Evolutionary conservation across 1,140 invertebrate species (phyloP).

Genomic region (Babylonia areolata): DNA sequence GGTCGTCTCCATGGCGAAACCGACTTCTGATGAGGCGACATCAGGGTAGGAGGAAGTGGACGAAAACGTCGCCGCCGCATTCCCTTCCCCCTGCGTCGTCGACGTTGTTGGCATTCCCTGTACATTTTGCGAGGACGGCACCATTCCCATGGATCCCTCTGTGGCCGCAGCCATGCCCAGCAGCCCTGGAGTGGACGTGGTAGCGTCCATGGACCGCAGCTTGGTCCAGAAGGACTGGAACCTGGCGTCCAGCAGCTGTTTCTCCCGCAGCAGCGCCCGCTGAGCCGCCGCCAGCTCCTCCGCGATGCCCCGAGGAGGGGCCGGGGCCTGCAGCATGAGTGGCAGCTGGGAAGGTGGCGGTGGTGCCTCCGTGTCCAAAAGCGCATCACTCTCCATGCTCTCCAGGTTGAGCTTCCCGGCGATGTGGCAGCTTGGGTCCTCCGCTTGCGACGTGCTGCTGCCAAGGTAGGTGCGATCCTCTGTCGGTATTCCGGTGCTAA

Average conservation of each 20-base stretch:
- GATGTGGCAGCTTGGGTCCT: neutral
- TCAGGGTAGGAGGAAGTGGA: neutral
- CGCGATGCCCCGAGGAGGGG: conserved; percentile 40
- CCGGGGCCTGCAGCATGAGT: neutral
- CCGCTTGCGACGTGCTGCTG: neutral
- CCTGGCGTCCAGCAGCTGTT: conserved; percentile 50
- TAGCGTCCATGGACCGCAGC: neutral
- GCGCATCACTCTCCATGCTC: conserved; percentile 57
- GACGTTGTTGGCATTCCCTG: no score
- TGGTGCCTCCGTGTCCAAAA: conserved; percentile 36
- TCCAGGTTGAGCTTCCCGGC: conserved; percentile 50
- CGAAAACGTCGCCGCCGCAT: neutral
- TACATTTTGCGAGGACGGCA: neutral
- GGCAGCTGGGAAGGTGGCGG: neutral
- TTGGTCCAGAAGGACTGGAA: conserved; percentile 51
- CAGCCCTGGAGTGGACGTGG: neutral
- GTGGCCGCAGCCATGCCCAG: neutral
- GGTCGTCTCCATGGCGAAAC: neutral
- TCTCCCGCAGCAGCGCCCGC: conserved; percentile 54
- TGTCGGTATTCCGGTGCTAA: conserved; percentile 17
- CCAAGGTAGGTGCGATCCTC: conserved; percentile 12
- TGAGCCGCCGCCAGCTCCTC: conserved; percentile 46
- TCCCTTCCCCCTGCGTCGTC: neutral
- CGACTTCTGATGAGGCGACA: neutral
- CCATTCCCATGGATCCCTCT: neutral